phyloP scores from a whole-genome alignment of 2,797 vertebrate genomes.

The Oreochromis mossambicus region DNA sequence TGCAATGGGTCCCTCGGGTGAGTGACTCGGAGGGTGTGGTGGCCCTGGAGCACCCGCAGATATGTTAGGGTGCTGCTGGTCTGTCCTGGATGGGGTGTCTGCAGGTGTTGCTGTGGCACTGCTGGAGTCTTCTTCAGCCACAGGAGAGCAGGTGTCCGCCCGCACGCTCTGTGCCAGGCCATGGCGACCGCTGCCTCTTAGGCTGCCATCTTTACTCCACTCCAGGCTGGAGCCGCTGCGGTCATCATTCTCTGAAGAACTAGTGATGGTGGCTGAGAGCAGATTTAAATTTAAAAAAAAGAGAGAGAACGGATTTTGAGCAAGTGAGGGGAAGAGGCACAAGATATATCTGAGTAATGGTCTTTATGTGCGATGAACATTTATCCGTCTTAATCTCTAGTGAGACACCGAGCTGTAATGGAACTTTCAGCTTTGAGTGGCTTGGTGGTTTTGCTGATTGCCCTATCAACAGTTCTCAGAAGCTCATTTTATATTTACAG shows the following conservation, averaged over 20 bases:
- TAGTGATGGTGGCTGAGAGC: constrained; percentile 91
- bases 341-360: not conserved
- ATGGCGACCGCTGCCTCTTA: constrained; percentile 83
- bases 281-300: not conserved
- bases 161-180: constrained; percentile 81
- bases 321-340: not conserved
- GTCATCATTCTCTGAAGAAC: constrained; percentile 98
- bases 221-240: constrained; percentile 97
- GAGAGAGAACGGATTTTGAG: not conserved
- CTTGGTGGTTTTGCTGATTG: constrained; percentile 11
- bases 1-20: constrained; percentile 82
- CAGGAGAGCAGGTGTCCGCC: constrained; percentile 91
- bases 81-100: constrained; percentile 70
- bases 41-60: constrained; percentile 51
- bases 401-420: constrained; percentile 20
- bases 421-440: constrained; percentile 34
- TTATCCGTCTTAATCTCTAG: constrained; percentile 26
- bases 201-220: constrained; percentile 93
- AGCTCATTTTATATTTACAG: constrained; percentile 34
- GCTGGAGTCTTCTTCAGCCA: constrained; percentile 89
- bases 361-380: constrained; percentile 9
- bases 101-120: constrained; percentile 52
- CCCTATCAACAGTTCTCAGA: constrained; percentile 39
- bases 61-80: constrained; percentile 54
- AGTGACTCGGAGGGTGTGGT: constrained; percentile 37